These are phyloP conservation scores for Drosophila orosa DNA, from an alignment of 1,140 invertebrate genomes.

Conservation along the genomic window DNA sequence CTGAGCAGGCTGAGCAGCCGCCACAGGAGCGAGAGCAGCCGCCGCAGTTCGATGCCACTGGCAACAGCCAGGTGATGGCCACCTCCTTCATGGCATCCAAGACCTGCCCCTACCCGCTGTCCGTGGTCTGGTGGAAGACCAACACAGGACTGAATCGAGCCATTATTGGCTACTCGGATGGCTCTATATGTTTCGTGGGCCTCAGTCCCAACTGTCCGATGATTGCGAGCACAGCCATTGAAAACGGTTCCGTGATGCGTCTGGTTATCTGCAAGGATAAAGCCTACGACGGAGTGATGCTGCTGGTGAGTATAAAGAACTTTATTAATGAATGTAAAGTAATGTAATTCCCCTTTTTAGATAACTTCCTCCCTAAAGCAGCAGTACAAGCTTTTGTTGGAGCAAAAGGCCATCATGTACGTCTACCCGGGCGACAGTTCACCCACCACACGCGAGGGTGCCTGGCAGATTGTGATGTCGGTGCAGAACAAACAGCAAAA, in stretches of 20 bases:
- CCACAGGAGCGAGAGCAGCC: constrained; percentile 19
- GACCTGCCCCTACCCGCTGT: constrained; percentile 86
- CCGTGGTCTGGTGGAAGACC: constrained; percentile 90
- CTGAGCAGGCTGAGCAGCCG: constrained; percentile 7
- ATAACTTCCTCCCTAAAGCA: constrained; percentile 88
- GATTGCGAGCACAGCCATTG: constrained; percentile 87
- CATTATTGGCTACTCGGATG: constrained; percentile 89
- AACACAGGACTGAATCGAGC: constrained; percentile 86
- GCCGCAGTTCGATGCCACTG: constrained; percentile 85
- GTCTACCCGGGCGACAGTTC: constrained; percentile 86
- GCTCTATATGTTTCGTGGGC: constrained; percentile 89
- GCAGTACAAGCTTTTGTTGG: constrained; percentile 88
- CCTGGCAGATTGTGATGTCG: constrained; percentile 83
- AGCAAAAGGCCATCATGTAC: constrained; percentile 86
- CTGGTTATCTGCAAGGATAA: constrained; percentile 89
- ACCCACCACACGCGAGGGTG: constrained; percentile 70
- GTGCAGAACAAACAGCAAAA: constrained; percentile 60
- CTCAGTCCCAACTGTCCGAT: constrained; percentile 87
- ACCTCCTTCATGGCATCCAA: constrained; percentile 85
- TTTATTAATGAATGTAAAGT: not conserved
- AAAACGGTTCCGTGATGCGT: constrained; percentile 86
- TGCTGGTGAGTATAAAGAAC: constrained; percentile 85
- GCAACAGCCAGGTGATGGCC: constrained; percentile 83
- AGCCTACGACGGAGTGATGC: constrained; percentile 87
- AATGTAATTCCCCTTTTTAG: constrained; percentile 74